These are phyloP conservation scores for Xanthostigma xanthostigma DNA, from an alignment of 2,888 invertebrate species.

Conservation along the genomic window DNA sequence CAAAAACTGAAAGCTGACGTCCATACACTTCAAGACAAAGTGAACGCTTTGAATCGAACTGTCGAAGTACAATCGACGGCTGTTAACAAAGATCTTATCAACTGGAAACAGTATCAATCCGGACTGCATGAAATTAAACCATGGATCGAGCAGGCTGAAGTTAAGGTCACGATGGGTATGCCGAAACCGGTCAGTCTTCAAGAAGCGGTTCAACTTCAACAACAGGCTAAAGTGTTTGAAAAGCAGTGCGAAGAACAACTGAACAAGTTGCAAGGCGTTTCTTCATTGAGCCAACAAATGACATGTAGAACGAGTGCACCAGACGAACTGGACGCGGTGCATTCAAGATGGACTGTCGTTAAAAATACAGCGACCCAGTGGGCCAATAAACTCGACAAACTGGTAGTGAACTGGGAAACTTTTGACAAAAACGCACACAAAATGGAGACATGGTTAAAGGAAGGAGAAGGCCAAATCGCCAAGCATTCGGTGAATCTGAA, in stretches of 20 bases:
- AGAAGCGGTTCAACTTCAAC: constrained; percentile 68
- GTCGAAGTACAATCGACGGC: constrained; percentile 62
- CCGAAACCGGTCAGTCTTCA: constrained; percentile 63
- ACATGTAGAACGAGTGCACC: constrained; percentile 60
- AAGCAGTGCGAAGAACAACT: constrained; percentile 65
- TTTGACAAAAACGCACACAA: constrained; percentile 65
- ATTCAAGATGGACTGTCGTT: constrained; percentile 73
- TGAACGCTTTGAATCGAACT: constrained; percentile 59
- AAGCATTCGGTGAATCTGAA: constrained; percentile 44
- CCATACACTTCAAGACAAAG: constrained; percentile 54
- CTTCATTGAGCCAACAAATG: constrained; percentile 58
- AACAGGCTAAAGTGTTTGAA: constrained; percentile 54
- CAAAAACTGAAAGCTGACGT: constrained; percentile 63
- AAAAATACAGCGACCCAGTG: constrained; percentile 66
- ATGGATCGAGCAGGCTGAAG: constrained; percentile 78
- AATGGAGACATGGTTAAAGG: constrained; percentile 61
- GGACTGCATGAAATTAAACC: constrained; percentile 68
- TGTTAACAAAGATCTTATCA: constrained; percentile 61
- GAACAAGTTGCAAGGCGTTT: constrained; percentile 56
- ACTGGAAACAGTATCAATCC: constrained; percentile 74
- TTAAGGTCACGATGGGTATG: constrained; percentile 53
- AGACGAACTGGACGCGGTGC: constrained; percentile 72
- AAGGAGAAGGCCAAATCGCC: constrained; percentile 45
- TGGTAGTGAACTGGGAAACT: constrained; percentile 66
- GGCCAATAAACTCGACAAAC: constrained; percentile 60